Percentiles rank a stretch among this genome's conserved stretches.
These are phyloP conservation scores for Chromis chromis DNA, from an alignment of 2,797 vertebrate species.

Conservation along the genomic window DNA sequence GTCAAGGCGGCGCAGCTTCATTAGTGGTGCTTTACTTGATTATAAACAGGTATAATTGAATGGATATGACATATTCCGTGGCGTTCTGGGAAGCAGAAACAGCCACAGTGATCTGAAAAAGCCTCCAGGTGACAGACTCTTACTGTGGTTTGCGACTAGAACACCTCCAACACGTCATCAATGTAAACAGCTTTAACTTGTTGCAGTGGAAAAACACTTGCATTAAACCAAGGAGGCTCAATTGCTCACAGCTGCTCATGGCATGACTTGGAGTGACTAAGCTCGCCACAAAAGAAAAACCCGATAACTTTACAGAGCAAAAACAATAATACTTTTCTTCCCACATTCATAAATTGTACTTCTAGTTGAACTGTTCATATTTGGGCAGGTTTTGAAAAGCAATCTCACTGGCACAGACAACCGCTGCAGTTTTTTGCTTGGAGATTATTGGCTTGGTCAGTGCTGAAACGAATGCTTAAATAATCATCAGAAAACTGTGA, in stretches of 20 bases:
- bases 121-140: not conserved
- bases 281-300: slow-evolving; percentile 16
- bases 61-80: not conserved
- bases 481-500: not conserved
- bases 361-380: not conserved
- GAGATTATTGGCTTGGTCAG: slow-evolving; percentile 5
- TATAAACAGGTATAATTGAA: not conserved
- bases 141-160: not conserved
- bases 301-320: not conserved
- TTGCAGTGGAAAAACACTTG: slow-evolving; percentile 2
- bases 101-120: not conserved
- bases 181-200: not conserved
- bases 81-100: not conserved
- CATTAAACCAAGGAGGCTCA: not conserved
- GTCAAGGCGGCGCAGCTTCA: not conserved
- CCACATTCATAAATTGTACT: slow-evolving; percentile 4
- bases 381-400: slow-evolving; percentile 13
- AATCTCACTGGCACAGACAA: not conserved
- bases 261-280: slow-evolving; percentile 11
- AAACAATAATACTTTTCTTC: not conserved
- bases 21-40: not conserved
- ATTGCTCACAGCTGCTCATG: not conserved
- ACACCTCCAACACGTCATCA: slow-evolving; percentile 4
- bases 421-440: not conserved
- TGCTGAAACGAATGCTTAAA: not conserved